These are phyloP conservation scores for Sarcophaga carnaria DNA, from an alignment of 2,888 invertebrate genomes.

Conservation along the genomic window DNA sequence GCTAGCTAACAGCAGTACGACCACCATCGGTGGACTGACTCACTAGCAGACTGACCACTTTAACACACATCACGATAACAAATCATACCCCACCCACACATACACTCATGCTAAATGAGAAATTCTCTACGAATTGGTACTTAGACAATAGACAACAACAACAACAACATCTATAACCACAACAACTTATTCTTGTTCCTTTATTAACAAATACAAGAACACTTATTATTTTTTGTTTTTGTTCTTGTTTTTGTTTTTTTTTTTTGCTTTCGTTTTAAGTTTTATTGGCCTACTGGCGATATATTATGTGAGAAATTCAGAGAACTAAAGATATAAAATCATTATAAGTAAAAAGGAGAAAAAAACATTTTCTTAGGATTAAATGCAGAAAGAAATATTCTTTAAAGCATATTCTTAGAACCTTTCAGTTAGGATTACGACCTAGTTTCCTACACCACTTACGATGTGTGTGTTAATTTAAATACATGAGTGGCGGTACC, in stretches of 20 bases:
- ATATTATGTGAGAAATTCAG: background rate
- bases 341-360: background rate
- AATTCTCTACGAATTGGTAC: background rate
- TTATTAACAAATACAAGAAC: background rate
- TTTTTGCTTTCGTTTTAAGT: background rate
- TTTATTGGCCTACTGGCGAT: background rate
- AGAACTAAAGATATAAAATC: background rate
- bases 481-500: too few relatives aligned
- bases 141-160: constrained; percentile 4
- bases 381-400: too few relatives aligned
- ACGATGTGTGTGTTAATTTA: too few relatives aligned
- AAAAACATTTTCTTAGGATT: background rate
- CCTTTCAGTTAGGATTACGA: too few relatives aligned
- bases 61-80: constrained; percentile 44
- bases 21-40: constrained; percentile 8
- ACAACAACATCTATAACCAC: background rate
- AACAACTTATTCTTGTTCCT: background rate
- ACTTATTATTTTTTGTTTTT: background rate
- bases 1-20: constrained; percentile 7
- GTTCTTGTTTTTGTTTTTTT: too few relatives aligned
- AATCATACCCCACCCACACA: constrained; percentile 18
- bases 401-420: too few relatives aligned
- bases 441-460: too few relatives aligned
- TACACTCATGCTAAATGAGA: constrained; percentile 49
- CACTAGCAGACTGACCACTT: constrained; percentile 33